Evolutionary conservation across 2,113 vertebrate species (phyloP), one percentile per base, ranked within the genome.

Genomic region (Sinocyclocheilus maitianheensis): DNA sequence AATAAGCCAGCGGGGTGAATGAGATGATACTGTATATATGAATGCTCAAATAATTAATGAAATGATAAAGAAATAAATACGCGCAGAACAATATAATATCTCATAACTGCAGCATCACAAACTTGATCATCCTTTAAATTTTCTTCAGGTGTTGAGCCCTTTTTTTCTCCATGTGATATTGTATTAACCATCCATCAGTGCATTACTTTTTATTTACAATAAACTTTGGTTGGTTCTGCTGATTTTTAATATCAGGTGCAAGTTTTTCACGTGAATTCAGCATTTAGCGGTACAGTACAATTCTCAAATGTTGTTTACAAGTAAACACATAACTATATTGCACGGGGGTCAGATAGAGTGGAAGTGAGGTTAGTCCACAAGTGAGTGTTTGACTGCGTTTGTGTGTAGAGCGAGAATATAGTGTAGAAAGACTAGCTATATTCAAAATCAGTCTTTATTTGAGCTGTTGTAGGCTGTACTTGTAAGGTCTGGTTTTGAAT

Each of bases 401-500:
- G 71, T n/a, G 71, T 20, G 34, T 72, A 67, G 63, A 14, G 63
- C 16, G 16, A 37, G 14, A 71, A 3, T 37, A 71, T 14, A 20
- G 34, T 40, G 67, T 71, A 40, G 34, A 71, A 40, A 71, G 3
- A 37, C 67, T 16, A 22, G 14, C 14, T 20, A 72, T 20, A 22
- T 72, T 12, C 34, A 40, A 43, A 72, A 40, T 2, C 18, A 11
- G 34, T 20, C 37, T 43, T 40, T 72, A 9, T 72, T 37, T 74
- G 71, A 43, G 71, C 37, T 72, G 37, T 10, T 72, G 8, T 53
- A 75, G 12, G 14, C 13, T 53, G 20, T 53, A 20, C 26, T 6
- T 58, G 53, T 22, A 78, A 55, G 69, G 18, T 71, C 34, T 40
- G 26, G 26, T 12, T 78, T 55, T 93, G 94, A 93, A 94, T 90